Evolutionary conservation across 2,888 invertebrate species (phyloP), one percentile per base, ranked within the genome.

Genomic region (Gari tellinella): DNA sequence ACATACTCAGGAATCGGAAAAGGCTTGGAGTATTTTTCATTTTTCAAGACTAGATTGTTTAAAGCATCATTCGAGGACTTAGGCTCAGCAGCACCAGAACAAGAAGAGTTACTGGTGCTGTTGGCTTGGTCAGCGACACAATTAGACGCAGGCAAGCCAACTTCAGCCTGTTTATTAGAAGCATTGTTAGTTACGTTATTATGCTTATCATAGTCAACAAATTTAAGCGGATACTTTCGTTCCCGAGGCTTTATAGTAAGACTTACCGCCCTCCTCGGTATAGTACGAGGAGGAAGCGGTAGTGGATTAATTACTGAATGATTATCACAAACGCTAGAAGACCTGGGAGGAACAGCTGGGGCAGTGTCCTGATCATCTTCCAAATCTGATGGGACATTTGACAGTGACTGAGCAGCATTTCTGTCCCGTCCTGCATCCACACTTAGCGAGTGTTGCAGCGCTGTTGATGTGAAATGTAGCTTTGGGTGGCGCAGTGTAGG

Each of bases 261-360:
- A 0, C 93, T 93, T 46, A 88, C 85, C 17, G 91, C 89, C 88
- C 94, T 94, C 25, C 94, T 94, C 23, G 95, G 93, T 26, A 60
- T 21, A 88, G 96, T 96, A 81, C 96, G 93, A 0, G 96, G 96
- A 0, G 96, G 96, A 75, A 97, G 91, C 0, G 96, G 96, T 74
- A 96, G 94, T 0, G 95, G 95, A 92, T 85, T 85, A 43, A 53
- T 53, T 58, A 64, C 19, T 31, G 48, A 67, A 70, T 48, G 49
- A 72, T 63, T 76, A 75, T 76, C 80, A 72, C 78, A 80, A 72
- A 81, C 76, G 69, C 86, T 85, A 69, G 79, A 83, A 52, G 84
- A 83, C 67, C 86, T 77, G 55, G 85, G 84, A 46, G 86, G 86
- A 45, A 84, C 64, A 49, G 82, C 81, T 49, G 86, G 86, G 48